These are phyloP conservation scores for Todiramphus saurophagus DNA, from an alignment of 2,113 vertebrate genomes.

Conservation along the genomic window DNA sequence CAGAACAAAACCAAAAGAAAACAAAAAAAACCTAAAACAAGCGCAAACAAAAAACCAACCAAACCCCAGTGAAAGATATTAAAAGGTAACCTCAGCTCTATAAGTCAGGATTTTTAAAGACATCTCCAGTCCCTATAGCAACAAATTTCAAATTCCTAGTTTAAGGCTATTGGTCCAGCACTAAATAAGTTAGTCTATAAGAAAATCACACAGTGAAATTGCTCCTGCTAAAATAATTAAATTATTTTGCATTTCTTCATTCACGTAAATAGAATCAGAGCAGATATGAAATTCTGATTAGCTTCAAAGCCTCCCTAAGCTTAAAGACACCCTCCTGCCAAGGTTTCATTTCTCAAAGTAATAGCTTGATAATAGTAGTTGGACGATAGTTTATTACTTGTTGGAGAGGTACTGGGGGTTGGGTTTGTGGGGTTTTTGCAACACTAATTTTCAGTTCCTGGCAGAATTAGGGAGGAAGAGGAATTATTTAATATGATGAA, in stretches of 20 bases:
- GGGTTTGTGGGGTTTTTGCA: neutral
- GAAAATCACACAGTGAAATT: neutral
- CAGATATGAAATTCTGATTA: neutral
- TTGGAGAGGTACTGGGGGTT: neutral
- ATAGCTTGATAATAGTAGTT: neutral
- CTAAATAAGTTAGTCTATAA: neutral
- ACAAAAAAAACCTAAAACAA: neutral
- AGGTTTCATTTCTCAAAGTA: neutral
- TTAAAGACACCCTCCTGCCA: neutral
- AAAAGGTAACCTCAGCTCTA: neutral
- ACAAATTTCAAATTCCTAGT: neutral
- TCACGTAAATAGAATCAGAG: neutral
- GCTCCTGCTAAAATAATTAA: neutral
- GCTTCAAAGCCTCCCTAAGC: neutral
- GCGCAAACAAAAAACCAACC: neutral
- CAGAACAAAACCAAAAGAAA: neutral
- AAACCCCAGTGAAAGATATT: accelerated
- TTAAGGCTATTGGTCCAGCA: neutral
- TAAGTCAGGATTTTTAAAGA: neutral
- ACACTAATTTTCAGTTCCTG: neutral
- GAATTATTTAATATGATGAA: neutral
- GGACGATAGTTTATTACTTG: neutral
- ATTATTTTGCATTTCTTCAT: neutral
- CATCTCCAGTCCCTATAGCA: neutral
- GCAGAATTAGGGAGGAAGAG: neutral